Percentiles rank a stretch among this genome's conserved stretches.
Conservation (phyloP, 2,888 invertebrate genomes). For the Silvanus unidentatus region DNA sequence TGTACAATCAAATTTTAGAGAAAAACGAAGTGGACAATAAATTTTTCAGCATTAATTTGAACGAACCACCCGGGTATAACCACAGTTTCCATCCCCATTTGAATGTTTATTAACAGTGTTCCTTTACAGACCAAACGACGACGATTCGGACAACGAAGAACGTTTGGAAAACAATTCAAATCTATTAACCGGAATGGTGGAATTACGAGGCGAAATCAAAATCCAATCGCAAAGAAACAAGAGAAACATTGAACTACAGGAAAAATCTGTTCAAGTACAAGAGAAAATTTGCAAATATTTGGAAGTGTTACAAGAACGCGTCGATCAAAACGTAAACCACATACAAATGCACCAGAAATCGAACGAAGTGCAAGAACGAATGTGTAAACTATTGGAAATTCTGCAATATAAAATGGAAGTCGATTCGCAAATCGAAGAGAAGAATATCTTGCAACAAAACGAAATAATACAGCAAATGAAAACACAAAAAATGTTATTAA, state of each 20-base stretch:
- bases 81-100: no score
- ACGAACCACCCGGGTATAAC: no score
- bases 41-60: no score
- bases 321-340: constrained; percentile 12
- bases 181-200: no score
- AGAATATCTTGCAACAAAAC: constrained; percentile 18
- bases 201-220: no score
- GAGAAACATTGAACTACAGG: background rate
- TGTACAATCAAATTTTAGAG: no score
- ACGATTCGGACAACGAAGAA: no score
- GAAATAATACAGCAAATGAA: constrained; percentile 22
- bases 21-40: no score
- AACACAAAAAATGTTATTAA: constrained; percentile 18
- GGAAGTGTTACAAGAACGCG: constrained; percentile 13
- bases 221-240: background rate
- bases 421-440: constrained; percentile 12
- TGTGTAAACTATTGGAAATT: background rate
- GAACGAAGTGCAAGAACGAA: background rate
- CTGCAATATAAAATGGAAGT: constrained; percentile 9
- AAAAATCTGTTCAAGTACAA: no score
- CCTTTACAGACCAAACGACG: no score
- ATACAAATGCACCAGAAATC: background rate
- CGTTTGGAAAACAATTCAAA: no score
- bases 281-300: constrained; percentile 7
- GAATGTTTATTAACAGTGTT: no score